Conservation (phyloP, 2,113 vertebrate species). For the Merops nubicus region DNA sequence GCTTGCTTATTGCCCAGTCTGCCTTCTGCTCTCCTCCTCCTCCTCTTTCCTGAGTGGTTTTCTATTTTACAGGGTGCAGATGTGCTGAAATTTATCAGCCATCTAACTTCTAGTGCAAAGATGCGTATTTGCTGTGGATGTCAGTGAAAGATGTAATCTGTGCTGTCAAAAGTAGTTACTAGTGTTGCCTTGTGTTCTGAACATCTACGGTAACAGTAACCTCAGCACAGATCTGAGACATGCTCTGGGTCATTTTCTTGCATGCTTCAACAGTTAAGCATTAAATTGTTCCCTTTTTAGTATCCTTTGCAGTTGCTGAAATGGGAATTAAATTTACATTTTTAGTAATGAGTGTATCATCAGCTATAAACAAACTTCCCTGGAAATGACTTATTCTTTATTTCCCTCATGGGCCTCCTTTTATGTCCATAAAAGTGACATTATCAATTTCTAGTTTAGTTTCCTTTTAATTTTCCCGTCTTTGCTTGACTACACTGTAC, state of each 20-base stretch:
- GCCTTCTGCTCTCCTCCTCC: slow-evolving; percentile 53
- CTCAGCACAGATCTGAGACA: neutral
- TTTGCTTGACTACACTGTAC: neutral
- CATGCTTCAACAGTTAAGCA: neutral
- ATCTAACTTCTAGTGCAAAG: slow-evolving; percentile 1
- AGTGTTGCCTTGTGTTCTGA: neutral
- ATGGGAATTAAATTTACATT: neutral
- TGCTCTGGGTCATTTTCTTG: neutral
- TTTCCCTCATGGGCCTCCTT: slow-evolving; percentile 1
- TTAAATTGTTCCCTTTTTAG: neutral
- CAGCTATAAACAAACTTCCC: slow-evolving; percentile 40
- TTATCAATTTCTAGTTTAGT: slow-evolving; percentile 29
- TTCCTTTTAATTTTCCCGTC: slow-evolving; percentile 31
- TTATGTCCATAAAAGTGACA: neutral
- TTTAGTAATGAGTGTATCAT: neutral
- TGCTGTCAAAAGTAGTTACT: slow-evolving; percentile 24
- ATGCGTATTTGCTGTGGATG: neutral
- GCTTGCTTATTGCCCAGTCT: slow-evolving; percentile 31
- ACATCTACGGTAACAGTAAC: neutral
- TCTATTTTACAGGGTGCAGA: neutral
- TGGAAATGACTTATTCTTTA: neutral
- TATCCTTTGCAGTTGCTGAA: neutral
- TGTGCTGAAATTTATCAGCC: slow-evolving; percentile 1
- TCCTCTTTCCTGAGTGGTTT: slow-evolving; percentile 30
- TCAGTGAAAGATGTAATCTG: slow-evolving; percentile 11